phyloP scores from a whole-genome alignment of 2,888 invertebrate genomes.

The Callinectes sapidus region DNA sequence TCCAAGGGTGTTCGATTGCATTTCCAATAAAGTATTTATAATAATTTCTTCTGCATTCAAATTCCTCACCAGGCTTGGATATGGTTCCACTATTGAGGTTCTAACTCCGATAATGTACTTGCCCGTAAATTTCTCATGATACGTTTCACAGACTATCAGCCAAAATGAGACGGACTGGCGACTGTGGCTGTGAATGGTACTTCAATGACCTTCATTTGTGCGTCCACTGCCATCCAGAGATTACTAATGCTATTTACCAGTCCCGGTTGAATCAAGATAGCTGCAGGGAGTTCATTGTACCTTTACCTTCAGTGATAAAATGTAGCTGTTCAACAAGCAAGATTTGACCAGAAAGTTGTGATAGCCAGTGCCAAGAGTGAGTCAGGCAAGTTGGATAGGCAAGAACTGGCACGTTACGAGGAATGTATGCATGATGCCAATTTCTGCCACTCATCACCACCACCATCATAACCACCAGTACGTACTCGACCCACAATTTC shows the following conservation, averaged over 20 bases:
- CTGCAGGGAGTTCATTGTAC: background rate
- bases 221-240: background rate
- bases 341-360: background rate
- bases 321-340: background rate
- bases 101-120: background rate
- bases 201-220: background rate
- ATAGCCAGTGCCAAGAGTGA: background rate
- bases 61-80: background rate
- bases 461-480: background rate
- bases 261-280: background rate
- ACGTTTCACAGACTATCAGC: background rate
- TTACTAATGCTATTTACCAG: background rate
- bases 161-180: background rate
- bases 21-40: background rate
- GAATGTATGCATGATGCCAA: constrained; percentile 12
- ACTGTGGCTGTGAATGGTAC: constrained; percentile 22
- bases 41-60: background rate
- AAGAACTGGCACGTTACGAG: background rate
- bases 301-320: background rate
- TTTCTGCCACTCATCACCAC: background rate
- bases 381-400: constrained; percentile 2
- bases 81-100: background rate
- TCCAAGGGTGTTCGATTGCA: background rate
- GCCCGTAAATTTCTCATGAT: background rate
- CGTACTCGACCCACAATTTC: background rate